phyloP scores from a whole-genome alignment of 2,113 vertebrate genomes.

The Anolis carolinensis region DNA sequence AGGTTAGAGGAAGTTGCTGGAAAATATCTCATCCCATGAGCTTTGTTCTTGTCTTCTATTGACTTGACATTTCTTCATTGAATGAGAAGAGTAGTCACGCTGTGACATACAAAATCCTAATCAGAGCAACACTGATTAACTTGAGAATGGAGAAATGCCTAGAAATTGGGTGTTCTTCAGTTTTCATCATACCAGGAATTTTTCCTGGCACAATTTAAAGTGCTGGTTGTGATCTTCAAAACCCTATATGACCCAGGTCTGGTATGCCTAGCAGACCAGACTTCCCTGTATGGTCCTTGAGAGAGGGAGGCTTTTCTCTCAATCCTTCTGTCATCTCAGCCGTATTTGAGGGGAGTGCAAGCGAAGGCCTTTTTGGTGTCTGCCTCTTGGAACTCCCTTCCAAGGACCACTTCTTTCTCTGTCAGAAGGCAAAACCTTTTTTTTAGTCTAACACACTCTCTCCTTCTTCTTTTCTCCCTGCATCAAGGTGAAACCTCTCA shows the following conservation, averaged over 20 bases:
- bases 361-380: no score
- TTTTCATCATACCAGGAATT: not conserved
- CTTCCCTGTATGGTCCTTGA: no score
- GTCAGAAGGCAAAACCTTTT: no score
- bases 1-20: not conserved
- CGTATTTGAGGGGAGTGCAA: no score
- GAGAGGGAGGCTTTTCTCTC: no score
- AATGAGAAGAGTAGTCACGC: not conserved
- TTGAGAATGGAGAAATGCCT: not conserved
- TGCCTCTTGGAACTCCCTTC: no score
- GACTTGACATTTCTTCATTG: not conserved
- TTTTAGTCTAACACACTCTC: not conserved
- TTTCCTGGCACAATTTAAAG: no score
- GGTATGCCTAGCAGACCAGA: no score
- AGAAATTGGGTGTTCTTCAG: not conserved
- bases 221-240: no score
- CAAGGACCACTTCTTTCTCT: no score
- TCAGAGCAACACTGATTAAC: not conserved
- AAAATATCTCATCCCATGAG: not conserved
- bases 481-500: slow-evolving; percentile 91
- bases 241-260: no score
- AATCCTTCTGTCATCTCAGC: no score
- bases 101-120: not conserved
- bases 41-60: not conserved
- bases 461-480: not conserved